Base-by-base conservation (phyloP, 2,797 vertebrate genomes). In the Buphagus erythrorhynchus region DNA sequence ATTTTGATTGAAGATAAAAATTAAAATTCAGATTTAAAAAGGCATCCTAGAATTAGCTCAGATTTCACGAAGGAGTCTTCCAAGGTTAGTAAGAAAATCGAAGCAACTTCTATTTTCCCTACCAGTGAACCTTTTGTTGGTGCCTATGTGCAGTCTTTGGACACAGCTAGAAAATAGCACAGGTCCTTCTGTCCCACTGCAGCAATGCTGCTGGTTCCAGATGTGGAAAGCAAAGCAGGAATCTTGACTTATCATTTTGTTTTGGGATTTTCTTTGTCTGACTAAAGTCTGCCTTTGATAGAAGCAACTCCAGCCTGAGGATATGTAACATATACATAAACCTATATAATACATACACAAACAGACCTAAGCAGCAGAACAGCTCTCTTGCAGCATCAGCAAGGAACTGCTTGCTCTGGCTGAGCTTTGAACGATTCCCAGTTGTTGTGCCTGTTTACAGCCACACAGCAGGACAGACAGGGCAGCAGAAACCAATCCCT, bases 1-100 rank as follows among this genome's bases (percentile, higher is more conserved):
- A 25, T 72, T 68, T 75, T 87, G 21, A 9, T 16, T 5, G 2
- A 61, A 24, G 29, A 62, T 5, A 31, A 58, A 16, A 24, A 26
- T 15, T 7, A 49, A 42, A 66, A 33, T 19, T 13, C 1, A 0
- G 52, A 21, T 19, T 16, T 1, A 0, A 49, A 81, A 28, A 58
- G 11, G 16, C 9, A 59, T 10, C 10, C 28, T 21, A 52, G 42
- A 81, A 68, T 28, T 65, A 54, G 7, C 35, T 84, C 18, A 46
- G 15, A 48, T 75, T 75, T 94, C 67, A 69, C 1, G 0, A 10
- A 75, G 16, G 15, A 68, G 2, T 16, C 25, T 82, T 26, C 17
- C 17, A 68, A 42, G 8, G 6, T 16, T 43, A 7, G 9, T 18
- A 33, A 40, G 24, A 16, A 86, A n/a, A 36, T 8, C 43, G 28